Evolutionary conservation across 2,113 vertebrate genomes (phyloP), one percentile per base, ranked within the genome.

Genomic region (Perccottus glenii): DNA sequence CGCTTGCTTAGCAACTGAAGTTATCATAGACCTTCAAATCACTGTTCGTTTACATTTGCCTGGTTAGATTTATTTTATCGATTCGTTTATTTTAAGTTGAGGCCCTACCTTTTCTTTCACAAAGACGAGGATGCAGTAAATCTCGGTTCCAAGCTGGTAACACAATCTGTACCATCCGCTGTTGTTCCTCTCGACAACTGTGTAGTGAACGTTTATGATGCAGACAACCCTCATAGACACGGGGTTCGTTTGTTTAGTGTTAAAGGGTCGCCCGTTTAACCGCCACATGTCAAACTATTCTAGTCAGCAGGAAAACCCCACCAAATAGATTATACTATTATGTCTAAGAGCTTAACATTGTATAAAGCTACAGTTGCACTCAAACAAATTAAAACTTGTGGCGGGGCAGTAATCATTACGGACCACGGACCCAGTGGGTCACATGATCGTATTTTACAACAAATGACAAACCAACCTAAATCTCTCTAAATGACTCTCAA

Each of bases 81-180:
- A 7, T 1, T 0, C 1, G 3, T 1, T 10, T 42, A 1, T 38
- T 15, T 5, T 6, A 1, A 8, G n/a, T 16, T 4, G 5, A 14
- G 16, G 58, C 48, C 44, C 76, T 82, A 89, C 89, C 83, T 50
- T 78, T 48, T 10, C 50, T 47, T 78, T 66, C 49, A 75, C 46
- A 69, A 62, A 45, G 57, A 67, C 4, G 44, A 27, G 38, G 73
- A 33, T 10, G 48, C 38, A 49, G 63, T 10, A 87, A 89, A 89
- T 87, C 75, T 86, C 82, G 12, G 85, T 64, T 55, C 67, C 60
- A 51, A 60, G 71, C 36, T 80, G 27, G 38, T 1, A 60, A 69
- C 60, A 61, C 74, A 85, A 85, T 88, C 85, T 65, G 70, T 46
- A 81, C 63, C 80, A 81, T 82, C 80, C 85, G 70, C 63, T 75